Conservation (phyloP, 2,113 vertebrate genomes). For the Noctilio leporinus region DNA sequence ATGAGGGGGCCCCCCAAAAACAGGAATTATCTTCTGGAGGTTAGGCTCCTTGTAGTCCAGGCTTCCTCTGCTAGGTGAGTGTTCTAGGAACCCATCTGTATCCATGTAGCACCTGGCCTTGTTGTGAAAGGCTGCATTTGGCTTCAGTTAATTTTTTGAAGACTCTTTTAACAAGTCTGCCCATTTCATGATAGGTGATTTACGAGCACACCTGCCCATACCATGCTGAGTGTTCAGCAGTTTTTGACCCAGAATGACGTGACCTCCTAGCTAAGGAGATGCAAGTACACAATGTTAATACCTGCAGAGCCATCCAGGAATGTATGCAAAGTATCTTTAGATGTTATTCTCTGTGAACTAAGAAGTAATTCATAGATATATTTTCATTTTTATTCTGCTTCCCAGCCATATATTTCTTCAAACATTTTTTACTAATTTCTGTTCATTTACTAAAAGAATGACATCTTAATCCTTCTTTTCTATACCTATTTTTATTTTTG, state of each 20-base stretch:
- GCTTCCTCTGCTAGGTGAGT: too few species aligned
- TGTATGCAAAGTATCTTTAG: background rate
- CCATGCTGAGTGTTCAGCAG: too few species aligned
- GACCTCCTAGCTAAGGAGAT: background rate
- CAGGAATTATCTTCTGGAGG: too few species aligned
- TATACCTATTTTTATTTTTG: background rate
- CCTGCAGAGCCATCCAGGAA: background rate
- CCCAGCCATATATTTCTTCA: background rate
- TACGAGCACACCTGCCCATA: too few species aligned
- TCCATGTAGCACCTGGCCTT: too few species aligned
- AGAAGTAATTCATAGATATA: background rate
- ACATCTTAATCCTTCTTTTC: background rate
- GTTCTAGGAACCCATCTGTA: too few species aligned
- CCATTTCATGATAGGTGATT: too few species aligned
- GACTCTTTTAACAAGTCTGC: too few species aligned
- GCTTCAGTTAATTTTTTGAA: too few species aligned
- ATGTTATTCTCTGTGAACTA: background rate
- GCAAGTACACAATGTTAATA: background rate
- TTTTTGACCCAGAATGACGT: too few species aligned
- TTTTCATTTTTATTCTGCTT: slow-evolving; percentile 11
- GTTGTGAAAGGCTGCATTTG: too few species aligned
- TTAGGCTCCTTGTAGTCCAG: too few species aligned
- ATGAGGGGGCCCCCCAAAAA: background rate
- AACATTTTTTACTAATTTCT: background rate
- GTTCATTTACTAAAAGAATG: background rate